phyloP scores from a whole-genome alignment of 2,888 invertebrate genomes.

The Hymenopus coronatus region DNA sequence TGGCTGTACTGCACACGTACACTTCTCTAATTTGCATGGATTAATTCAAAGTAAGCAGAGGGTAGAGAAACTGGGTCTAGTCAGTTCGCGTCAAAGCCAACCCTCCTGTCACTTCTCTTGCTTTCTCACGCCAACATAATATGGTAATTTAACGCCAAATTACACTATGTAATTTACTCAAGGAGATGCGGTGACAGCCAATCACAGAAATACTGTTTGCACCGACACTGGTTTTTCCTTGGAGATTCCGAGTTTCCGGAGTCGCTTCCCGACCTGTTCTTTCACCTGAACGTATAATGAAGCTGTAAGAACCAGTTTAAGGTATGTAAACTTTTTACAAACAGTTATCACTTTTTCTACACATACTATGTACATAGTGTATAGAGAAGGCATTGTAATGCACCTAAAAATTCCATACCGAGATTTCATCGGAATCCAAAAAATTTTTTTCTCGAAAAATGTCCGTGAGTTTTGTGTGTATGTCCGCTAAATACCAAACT shows the following conservation, averaged over 20 bases:
- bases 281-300: too few species aligned
- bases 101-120: not conserved
- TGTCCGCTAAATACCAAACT: too few species aligned
- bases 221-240: not conserved
- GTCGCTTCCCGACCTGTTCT: too few species aligned
- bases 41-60: constrained; percentile 13
- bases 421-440: too few species aligned
- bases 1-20: not conserved
- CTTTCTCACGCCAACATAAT: not conserved
- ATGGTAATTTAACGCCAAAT: constrained; percentile 30
- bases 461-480: too few species aligned
- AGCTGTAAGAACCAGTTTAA: too few species aligned
- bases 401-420: too few species aligned
- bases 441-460: too few species aligned
- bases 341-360: too few species aligned
- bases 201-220: not conserved
- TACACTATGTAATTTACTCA: constrained; percentile 24
- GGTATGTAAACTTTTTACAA: too few species aligned
- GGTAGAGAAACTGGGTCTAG: not conserved
- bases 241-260: not conserved
- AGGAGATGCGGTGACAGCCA: not conserved
- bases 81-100: not conserved
- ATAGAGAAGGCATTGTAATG: too few species aligned
- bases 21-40: constrained; percentile 3
- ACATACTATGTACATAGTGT: too few species aligned